phyloP scores from a whole-genome alignment of 1,140 invertebrate species.

The Zophobas atratus region DNA sequence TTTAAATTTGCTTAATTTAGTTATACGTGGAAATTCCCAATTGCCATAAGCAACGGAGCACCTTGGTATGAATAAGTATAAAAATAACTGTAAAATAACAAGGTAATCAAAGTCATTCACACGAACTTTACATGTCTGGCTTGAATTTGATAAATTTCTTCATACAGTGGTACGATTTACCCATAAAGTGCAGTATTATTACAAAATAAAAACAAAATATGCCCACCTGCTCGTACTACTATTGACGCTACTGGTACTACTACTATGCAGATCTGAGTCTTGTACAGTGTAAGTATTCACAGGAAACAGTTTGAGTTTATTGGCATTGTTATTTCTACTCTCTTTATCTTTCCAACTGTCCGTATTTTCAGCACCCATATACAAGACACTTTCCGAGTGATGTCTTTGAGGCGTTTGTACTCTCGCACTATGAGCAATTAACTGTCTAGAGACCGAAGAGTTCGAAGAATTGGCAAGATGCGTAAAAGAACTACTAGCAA shows the following conservation, averaged over 20 bases:
- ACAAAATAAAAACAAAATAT: conserved; percentile 6
- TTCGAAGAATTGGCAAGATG: conserved; percentile 61
- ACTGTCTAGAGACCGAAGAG: conserved; percentile 70
- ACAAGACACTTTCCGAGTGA: conserved; percentile 85
- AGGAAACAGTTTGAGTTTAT: conserved; percentile 71
- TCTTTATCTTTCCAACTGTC: conserved; percentile 63
- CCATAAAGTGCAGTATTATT: no score
- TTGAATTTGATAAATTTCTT: no score
- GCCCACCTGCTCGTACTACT: background rate
- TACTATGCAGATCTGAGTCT: conserved; percentile 60
- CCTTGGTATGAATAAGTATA: no score
- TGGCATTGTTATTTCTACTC: conserved; percentile 67
- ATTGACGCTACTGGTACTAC: conserved; percentile 40
- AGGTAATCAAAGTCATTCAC: no score
- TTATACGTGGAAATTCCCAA: no score
- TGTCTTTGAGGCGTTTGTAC: conserved; percentile 87
- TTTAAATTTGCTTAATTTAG: no score
- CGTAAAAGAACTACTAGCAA: conserved; percentile 71
- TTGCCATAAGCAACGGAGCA: no score
- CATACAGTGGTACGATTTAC: no score
- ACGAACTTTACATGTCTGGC: no score
- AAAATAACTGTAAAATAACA: no score
- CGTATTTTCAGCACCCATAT: conserved; percentile 70
- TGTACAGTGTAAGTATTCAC: conserved; percentile 75
- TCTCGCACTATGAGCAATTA: conserved; percentile 85